These are phyloP conservation scores for Cyanistes caeruleus DNA, from an alignment of 2,113 vertebrate species.

Conservation along the genomic window DNA sequence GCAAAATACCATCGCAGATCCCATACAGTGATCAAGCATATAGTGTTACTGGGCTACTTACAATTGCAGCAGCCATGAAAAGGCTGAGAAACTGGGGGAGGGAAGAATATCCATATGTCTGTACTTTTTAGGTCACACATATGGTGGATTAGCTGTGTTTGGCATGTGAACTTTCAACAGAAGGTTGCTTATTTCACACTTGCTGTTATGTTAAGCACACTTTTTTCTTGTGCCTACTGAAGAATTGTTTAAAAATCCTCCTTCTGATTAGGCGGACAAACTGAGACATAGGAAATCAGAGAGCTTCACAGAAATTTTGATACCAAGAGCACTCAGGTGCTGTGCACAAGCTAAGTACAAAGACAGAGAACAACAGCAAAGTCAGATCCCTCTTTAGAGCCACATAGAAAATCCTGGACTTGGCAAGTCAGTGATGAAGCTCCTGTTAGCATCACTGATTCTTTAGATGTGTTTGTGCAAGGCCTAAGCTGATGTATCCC, in stretches of 20 bases:
- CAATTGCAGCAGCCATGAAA: background rate
- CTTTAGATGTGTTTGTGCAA: background rate
- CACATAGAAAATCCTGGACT: background rate
- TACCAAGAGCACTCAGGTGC: background rate
- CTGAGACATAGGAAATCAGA: background rate
- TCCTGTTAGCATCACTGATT: background rate
- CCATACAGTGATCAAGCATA: background rate
- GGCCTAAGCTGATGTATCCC: background rate
- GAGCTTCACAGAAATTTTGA: background rate
- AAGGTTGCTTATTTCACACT: conserved; percentile 9
- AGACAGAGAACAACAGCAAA: background rate
- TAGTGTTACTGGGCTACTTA: conserved; percentile 8
- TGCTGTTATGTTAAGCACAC: background rate
- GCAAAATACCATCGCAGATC: conserved; percentile 33
- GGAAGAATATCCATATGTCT: conserved; percentile 10
- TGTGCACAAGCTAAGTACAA: background rate
- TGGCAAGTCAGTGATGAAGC: background rate
- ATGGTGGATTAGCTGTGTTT: conserved; percentile 22
- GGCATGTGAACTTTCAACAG: conserved; percentile 27
- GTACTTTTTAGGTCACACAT: conserved; percentile 34
- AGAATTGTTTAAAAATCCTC: conserved; percentile 11
- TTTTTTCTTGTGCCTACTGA: conserved; percentile 1
- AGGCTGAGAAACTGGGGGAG: conserved; percentile 19
- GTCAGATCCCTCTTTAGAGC: background rate
- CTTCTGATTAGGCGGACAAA: background rate